Base-by-base conservation (phyloP, 1,140 invertebrate genomes). In the Cydia splendana region DNA sequence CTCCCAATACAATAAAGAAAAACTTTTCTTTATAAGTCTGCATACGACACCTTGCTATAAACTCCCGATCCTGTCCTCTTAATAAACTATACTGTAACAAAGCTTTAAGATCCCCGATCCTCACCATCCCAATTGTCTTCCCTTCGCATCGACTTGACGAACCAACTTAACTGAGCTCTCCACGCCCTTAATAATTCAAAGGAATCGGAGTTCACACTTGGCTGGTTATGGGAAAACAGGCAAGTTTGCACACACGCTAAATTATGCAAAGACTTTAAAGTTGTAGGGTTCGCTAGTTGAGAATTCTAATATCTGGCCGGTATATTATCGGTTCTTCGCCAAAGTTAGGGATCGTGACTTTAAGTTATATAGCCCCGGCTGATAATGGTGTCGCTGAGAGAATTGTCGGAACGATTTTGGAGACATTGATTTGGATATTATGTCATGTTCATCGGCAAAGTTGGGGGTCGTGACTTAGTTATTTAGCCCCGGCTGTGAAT, bases 231-330 rank as follows among this genome's bases (percentile, higher is more conserved):
- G 0, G 15, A 53, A 62, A 62, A 4, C 18, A 12, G 18, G 0
- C 20, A 62, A 62, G 7, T 62, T 57, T 24, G 18, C 57, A 18
- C 65, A 45, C 67, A 38, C 38, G 34, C 15, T 71, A 71, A 71
- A 71, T 71, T 71, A 71, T 71, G 67, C 67, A 71, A 7, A 30
- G 67, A 18, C 67, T 71, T 71, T 45, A 71, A 71, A 71, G 20
- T 71, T 71, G 45, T 24, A 71, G 67, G 67, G 67, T 38, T 71
- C 30, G 15, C 2, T 12, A 38, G 67, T 42, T 6, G 30, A n/a
- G n/a, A 71, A 38, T 10, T 18, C 9, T 18, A 38, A 34, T 38
- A 71, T 38, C 30, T 38, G 67, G 30, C 6, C 13, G 18, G 13
- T 67, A 10, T 42, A 42, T 38, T 71, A 71, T 18, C 30, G 10